Conservation (phyloP, 2,113 vertebrate genomes). For the Entelurus aequoreus region DNA sequence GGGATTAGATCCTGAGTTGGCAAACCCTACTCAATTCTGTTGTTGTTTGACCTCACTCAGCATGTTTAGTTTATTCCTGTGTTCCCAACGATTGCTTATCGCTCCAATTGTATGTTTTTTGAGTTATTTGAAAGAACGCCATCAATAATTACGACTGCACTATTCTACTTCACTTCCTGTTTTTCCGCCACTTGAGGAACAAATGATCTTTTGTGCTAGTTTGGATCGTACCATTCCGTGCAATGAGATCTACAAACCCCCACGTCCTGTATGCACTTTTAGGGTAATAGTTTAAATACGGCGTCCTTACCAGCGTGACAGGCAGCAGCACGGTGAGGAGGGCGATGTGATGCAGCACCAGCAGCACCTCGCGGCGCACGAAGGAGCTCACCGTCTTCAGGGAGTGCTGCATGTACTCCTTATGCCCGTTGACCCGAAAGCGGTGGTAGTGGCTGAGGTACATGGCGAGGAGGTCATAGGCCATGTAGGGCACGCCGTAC, state of each 20-base stretch:
- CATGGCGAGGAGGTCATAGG: slow-evolving; percentile 91
- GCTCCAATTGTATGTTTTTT: too few relatives aligned
- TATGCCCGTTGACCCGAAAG: slow-evolving; percentile 70
- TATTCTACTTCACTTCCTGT: slow-evolving; percentile 16
- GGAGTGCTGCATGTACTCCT: slow-evolving; percentile 72
- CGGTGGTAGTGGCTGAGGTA: slow-evolving; percentile 93
- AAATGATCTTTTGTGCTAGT: slow-evolving; percentile 7
- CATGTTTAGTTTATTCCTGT: too few relatives aligned
- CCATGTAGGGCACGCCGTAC: slow-evolving; percentile 92
- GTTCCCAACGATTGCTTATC: too few relatives aligned
- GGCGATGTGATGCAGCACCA: slow-evolving; percentile 89
- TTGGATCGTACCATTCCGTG: not conserved
- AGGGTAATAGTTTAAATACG: too few relatives aligned
- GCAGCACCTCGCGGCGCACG: slow-evolving; percentile 82
- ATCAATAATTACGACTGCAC: slow-evolving; percentile 22
- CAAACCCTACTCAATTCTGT: too few relatives aligned
- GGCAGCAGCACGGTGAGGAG: slow-evolving; percentile 88
- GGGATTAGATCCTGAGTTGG: too few relatives aligned
- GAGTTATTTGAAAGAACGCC: not conserved
- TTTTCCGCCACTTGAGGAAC: slow-evolving; percentile 3
- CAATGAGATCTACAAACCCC: too few relatives aligned
- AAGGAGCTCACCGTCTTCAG: slow-evolving; percentile 77
- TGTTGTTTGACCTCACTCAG: too few relatives aligned
- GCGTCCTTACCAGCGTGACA: slow-evolving; percentile 79
- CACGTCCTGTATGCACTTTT: not conserved